Base-by-base conservation (phyloP, 2,113 vertebrate species). In the Gallinago undulata region DNA sequence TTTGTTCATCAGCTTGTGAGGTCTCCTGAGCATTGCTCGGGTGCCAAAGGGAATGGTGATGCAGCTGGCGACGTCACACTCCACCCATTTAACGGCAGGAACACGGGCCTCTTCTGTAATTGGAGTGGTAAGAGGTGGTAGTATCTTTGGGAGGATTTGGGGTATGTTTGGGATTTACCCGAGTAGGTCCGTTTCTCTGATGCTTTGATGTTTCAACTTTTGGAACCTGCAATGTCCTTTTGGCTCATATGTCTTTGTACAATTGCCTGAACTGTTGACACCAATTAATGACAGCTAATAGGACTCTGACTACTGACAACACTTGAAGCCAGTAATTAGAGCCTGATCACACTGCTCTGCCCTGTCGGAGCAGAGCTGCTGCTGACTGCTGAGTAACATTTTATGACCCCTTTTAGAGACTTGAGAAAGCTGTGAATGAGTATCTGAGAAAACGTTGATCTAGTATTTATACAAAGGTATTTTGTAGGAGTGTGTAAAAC, bases 231-330 rank as follows among this genome's bases (percentile, higher is more conserved):
- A 56, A 18, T 24, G 66, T 60, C 57, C 78, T 76, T 92, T 68
- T 4, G 5, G 70, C 62, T 85, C 79, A 62, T 73, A 59, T 3
- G 28, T 88, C 92, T 85, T 93, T 77, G 67, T 83, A 53, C 69
- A 85, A 64, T 31, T 69, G 67, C 63, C 70, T 95, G 96, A 97
- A 83, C 79, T 80, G 39, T 7, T 90, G 88, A 88, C 67, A 88
- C 59, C 85, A 88, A 94, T 93, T 97, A 97, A 84, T 76, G 74
- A 60, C 1, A 76, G 94, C 59, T 93, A 93, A 91, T 90, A 90
- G 78, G 88, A 79, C 90, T 70, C 90, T 73, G 82, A 73, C 82
- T 80, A 88, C 79, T 62, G 78, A 88, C 78, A 93, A 79, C 85
- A 45, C 85, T 82, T 45, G 53, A 92, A 85, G 88, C 13, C 82